Evolutionary conservation across 2,113 vertebrate genomes (phyloP), one percentile per base, ranked within the genome.

Genomic region (Podarcis muralis): DNA sequence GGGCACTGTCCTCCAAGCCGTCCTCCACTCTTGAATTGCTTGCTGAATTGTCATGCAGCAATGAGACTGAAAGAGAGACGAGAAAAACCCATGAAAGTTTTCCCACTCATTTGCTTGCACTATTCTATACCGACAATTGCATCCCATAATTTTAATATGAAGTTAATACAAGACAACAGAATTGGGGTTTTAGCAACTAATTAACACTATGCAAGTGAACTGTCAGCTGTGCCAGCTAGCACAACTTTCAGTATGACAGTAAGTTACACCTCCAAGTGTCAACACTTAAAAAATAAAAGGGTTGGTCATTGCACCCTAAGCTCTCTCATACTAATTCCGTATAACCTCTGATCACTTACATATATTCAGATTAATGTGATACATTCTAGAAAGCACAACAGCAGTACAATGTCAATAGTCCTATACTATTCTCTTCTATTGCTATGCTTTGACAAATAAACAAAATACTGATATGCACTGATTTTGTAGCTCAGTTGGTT

Each of bases 1-100:
- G 95, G 27, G 30, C 82, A 71, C 35, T 16, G 1, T 32, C 82
- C 62, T 85, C 71, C 79, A 87, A 91, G 68, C 82, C 57, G 83
- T 97, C 96, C 48, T 93, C 96, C 22, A 71, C 94, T 90, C 84
- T 92, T 0, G 89, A 93, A 13, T 83, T 93, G 78, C 69, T 89
- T 0, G 68, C 59, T 62, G 94, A 89, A 76, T 83, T 93, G 78
- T 95, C 96, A 1, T 89, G 96, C 86, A 95, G 83, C 32, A 93
- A 95, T 1, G 97, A 94, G 86, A 95, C 98, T 99, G 87, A 1
- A 94, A 94, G 81, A 94, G 6, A 35, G 89, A 90, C 91, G 85
- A 85, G 89, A 84, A 92, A 84, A 68, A 87, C 12, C 23, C 25
- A 30, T 5, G 69, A 74, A 30, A 5, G 18, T 11, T 53, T 72